Conservation (phyloP, 1,140 invertebrate species). For the Augochlora pura region DNA sequence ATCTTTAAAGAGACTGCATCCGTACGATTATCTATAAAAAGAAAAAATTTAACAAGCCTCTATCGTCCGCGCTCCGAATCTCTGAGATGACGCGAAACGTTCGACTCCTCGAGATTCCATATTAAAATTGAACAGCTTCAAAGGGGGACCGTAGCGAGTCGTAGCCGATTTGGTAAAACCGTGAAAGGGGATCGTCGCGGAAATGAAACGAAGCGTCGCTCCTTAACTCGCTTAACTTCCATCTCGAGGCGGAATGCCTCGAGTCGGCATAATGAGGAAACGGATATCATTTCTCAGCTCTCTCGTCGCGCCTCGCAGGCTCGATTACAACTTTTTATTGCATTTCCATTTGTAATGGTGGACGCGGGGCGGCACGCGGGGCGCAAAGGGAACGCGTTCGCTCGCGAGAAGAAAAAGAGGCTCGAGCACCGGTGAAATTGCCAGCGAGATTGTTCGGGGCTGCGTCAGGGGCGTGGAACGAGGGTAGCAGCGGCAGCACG, state of each 20-base stretch:
- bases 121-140: constrained; percentile 47
- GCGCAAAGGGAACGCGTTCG: constrained; percentile 41
- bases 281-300: constrained; percentile 26
- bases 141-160: not conserved
- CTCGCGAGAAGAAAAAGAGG: constrained; percentile 44
- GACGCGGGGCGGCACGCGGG: constrained; percentile 22
- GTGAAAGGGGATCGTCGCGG: constrained; percentile 24
- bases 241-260: constrained; percentile 42
- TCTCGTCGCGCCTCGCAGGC: constrained; percentile 34
- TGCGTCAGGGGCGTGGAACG: constrained; percentile 24
- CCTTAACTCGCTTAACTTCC: constrained; percentile 55
- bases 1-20: too few species aligned
- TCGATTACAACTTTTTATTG: constrained; percentile 79
- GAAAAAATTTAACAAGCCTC: too few species aligned
- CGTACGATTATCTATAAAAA: too few species aligned
- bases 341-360: constrained; percentile 76
- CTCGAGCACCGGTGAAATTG: constrained; percentile 64
- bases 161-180: not conserved
- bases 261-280: constrained; percentile 50
- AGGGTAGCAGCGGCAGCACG: constrained; percentile 34
- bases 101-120: too few species aligned
- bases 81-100: too few species aligned
- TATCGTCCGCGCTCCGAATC: too few species aligned
- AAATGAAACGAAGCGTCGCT: constrained; percentile 35
- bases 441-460: constrained; percentile 71